Evolutionary conservation across 2,797 vertebrate species (phyloP), one percentile per base, ranked within the genome.

Genomic region (Lithobates sylvaticus): DNA sequence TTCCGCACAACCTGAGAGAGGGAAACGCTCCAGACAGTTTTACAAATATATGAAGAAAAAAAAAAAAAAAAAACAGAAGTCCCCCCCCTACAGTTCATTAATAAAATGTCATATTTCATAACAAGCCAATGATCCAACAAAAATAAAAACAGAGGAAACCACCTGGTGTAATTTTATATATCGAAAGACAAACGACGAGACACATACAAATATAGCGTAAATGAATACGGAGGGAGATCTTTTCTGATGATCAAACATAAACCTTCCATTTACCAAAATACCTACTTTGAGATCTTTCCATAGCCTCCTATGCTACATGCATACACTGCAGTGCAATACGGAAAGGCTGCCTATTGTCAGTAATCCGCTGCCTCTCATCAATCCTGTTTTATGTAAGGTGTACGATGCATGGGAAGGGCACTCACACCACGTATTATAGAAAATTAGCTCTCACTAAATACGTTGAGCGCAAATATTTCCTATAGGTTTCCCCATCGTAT

Each of bases 1-100:
- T 73, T 71, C 80, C 70, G 80, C 80, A 82, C 70, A 82, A 64
- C 39, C 50, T 64, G 50, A 44, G 21, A 42, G 26, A 65, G 65
- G 65, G n/a, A 82, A 74, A 82, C 32, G 27, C 69, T 69, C 50
- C 80, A 74, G 23, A 34, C 71, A 21, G 27, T 74, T 74, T 74
- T 44, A 82, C 80, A 82, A 73, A 82, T 64, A 82, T 27, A 69
- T 21, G 13, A 21, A 23, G 1, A 15, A 68, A 69, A 21, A 3
- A 16, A 50, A 44, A 69, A 21, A 3, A 16, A 50, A 44, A n/a
- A 50, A 79, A 47, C 32, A 23, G n/a, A 47, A 21, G 12, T 39
- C 6, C n/a, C 21, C 32, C 58, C n/a, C 39, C 10, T 80, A 26
- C 42, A 27, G 18, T 21, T 39, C 34, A 82, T 72, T 74, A 82